phyloP scores from a whole-genome alignment of 2,888 invertebrate genomes.

The Neria commutata region DNA sequence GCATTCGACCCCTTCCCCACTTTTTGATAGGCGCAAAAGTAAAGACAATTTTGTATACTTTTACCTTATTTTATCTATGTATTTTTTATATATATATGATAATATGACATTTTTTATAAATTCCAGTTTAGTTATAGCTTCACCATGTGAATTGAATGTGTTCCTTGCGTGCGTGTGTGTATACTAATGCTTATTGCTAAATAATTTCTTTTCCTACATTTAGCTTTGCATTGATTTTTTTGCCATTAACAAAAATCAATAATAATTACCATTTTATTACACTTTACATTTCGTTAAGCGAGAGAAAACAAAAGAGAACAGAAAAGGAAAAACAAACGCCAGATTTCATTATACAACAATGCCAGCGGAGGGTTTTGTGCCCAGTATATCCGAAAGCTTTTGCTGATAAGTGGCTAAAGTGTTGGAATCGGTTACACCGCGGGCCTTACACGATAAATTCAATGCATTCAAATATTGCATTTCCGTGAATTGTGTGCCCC shows the following conservation, averaged over 20 bases:
- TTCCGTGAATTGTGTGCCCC: conserved; percentile 86
- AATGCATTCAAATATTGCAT: conserved; percentile 87
- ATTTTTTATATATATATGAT: too few relatives aligned
- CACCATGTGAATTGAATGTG: conserved; percentile 33
- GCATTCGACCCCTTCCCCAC: too few relatives aligned
- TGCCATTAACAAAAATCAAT: conserved; percentile 3
- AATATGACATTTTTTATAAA: too few relatives aligned
- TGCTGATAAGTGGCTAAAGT: conserved; percentile 74
- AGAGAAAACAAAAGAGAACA: conserved; percentile 16
- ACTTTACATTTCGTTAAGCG: conserved; percentile 16
- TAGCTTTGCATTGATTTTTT: conserved; percentile 1
- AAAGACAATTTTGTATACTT: too few relatives aligned
- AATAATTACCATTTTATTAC: conserved; percentile 22
- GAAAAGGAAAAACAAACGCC: conserved; percentile 12
- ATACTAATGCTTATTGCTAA: conserved; percentile 5
- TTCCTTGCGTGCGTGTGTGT: conserved; percentile 23
- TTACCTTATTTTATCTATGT: too few relatives aligned
- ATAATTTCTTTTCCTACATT: not conserved
- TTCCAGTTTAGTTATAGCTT: conserved; percentile 27
- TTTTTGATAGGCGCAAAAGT: too few relatives aligned
- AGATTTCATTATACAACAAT: conserved; percentile 72
- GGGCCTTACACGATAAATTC: conserved; percentile 75
- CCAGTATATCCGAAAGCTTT: conserved; percentile 82
- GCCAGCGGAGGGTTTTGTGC: conserved; percentile 72
- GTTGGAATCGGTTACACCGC: conserved; percentile 64